phyloP scores from a whole-genome alignment of 2,888 invertebrate species.

The Muschampia plurimacula region DNA sequence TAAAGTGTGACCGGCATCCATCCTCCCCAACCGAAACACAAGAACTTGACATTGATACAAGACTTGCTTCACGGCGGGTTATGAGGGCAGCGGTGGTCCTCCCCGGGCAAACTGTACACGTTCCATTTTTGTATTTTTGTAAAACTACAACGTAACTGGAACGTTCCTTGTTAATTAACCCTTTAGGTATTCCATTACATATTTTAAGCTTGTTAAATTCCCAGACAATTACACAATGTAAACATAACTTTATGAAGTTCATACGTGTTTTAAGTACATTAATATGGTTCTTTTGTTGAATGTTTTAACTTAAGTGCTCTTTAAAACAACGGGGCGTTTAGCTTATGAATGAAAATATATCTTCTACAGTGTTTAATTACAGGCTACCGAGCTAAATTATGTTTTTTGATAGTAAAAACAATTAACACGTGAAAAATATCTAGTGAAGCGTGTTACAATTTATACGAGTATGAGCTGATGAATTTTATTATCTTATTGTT shows the following conservation, averaged over 20 bases:
- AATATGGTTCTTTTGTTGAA: slow-evolving; percentile 38
- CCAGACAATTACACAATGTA: slow-evolving; percentile 44
- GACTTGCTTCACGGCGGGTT: too few species aligned
- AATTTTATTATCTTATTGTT: too few species aligned
- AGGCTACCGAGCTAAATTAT: slow-evolving; percentile 28
- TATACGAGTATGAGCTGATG: too few species aligned
- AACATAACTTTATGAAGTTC: slow-evolving; percentile 44
- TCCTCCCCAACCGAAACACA: too few species aligned
- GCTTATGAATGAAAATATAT: slow-evolving; percentile 38
- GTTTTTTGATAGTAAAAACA: slow-evolving; percentile 26
- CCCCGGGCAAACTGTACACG: too few species aligned
- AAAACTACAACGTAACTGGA: neutral
- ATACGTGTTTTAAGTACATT: slow-evolving; percentile 44
- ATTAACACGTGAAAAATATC: slow-evolving; percentile 18
- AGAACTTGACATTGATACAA: too few species aligned
- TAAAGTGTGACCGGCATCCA: too few species aligned
- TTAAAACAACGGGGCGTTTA: slow-evolving; percentile 35
- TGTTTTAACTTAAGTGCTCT: slow-evolving; percentile 37
- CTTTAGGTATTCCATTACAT: slow-evolving; percentile 30
- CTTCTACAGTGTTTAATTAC: slow-evolving; percentile 34
- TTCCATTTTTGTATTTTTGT: neutral
- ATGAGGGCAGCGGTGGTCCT: too few species aligned
- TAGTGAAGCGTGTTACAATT: neutral
- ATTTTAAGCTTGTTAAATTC: slow-evolving; percentile 41
- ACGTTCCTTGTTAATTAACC: slow-evolving; percentile 4